Base-by-base conservation (phyloP, 2,888 invertebrate genomes). In the Heteromurus nitidus region DNA sequence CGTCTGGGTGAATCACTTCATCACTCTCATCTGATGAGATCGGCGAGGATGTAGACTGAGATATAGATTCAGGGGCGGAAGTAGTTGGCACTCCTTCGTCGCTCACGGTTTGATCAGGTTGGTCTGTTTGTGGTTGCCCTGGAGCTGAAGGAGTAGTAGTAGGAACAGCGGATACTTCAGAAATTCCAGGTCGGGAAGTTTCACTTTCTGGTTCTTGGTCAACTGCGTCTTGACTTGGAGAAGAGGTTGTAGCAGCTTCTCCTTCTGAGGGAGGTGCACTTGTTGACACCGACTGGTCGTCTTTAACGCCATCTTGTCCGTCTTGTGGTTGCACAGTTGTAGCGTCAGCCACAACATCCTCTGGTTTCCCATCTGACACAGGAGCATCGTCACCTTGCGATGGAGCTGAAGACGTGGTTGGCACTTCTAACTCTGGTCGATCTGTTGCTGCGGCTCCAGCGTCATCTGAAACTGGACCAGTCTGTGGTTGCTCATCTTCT, bases 11-110 rank as follows among this genome's bases (percentile, higher is more conserved):
- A 81, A 18, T 67, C 13, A 47, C 44, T 18, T 79, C 72, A 0
- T 73, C 60, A 7, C 65, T 74, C 20, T 64, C 73, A n/a, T 73
- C 84, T 22, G 58, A 58, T 26, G 65, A 47, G 22, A 26, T 11
- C 2, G 80, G 24, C 2, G 58, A 13, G 2, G 74, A n/a, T 7
- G 74, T 80, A 3, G 73, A 65, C 13, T 44, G 24, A 55, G 69
- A 42, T 67, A 18, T 24, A 1, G 60, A 3, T 22, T 80, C 80
- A 55, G 75, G 18, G 13, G 55, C 42, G 11, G 67, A 83, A 72
- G 85, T 86, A 24, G 85, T 85, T 58, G 85, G 76, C 60, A 86
- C 85, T 77, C 86, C 82, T 30, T 69, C 77, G n/a, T 30, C 72
- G 62, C 47, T 30, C 13, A 13, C 13, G 7, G 36, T 36, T 36